Evolutionary conservation across 1,140 invertebrate genomes (phyloP), one percentile per base, ranked within the genome.

Genomic region (Drosophila pandora): DNA sequence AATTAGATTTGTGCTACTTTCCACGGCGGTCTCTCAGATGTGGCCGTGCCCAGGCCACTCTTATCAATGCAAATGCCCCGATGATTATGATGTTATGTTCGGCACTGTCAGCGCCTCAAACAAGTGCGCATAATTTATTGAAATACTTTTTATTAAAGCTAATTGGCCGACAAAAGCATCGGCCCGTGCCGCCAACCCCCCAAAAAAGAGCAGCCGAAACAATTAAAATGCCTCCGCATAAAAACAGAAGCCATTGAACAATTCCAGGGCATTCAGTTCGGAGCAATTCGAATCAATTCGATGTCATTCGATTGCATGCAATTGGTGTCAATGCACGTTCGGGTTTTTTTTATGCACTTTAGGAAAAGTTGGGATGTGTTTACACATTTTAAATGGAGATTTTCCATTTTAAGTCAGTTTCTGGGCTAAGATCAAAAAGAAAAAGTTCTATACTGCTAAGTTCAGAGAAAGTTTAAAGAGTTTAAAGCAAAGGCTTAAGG

Each of bases 1-100:
- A 78, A 82, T 70, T 79, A 82, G 79, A 79, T 82, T 85, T 77
- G 81, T 87, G 77, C 82, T 60, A 85, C 78, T 87, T 85, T 87
- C 71, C 68, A 43, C 22, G 39, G 58, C 79, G 78, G 78, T 34
- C 9, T 22, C 52, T 87, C 43, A 73, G 77, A 85, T 87, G 64
- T 75, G 60, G 60, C 56, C 64, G 37, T 8, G 49, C 45, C 59
- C 62, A 48, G 13, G 39, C 37, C 41, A 23, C 17, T 47, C 76
- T 69, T 60, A 81, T 81, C 74, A 87, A 85, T 87, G 81, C 82
- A 85, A 85, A 85, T 77, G 73, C 52, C 59, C 72, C 50, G n/a
- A 17, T 22, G 45, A 63, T 53, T 73, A 73, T 60, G 71, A 75
- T 75, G 60, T 34, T 58, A 32, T 74, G 70, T 53, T 62, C 52